phyloP scores from a whole-genome alignment of 2,113 vertebrate species.

The Lepisosteus oculatus region DNA sequence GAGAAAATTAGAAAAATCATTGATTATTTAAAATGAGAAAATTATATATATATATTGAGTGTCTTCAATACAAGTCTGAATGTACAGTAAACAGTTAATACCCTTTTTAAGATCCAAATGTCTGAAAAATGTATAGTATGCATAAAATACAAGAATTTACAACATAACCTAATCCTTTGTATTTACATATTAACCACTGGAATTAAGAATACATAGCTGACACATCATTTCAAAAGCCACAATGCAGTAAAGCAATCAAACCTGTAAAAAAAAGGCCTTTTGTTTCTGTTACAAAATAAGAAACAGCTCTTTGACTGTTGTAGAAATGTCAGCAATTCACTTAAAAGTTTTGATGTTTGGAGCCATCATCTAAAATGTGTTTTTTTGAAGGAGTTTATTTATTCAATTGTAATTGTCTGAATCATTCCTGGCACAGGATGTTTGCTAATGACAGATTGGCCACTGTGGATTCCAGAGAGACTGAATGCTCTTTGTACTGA shows the following conservation, averaged over 20 bases:
- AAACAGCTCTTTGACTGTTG: slow-evolving; percentile 73
- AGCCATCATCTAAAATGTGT: slow-evolving; percentile 81
- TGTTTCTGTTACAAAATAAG: not conserved
- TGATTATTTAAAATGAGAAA: too few relatives aligned
- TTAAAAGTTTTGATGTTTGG: slow-evolving; percentile 79
- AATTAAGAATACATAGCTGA: too few relatives aligned
- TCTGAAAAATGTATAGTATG: too few relatives aligned
- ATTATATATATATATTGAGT: too few relatives aligned
- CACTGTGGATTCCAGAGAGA: slow-evolving; percentile 80
- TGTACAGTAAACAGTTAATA: too few relatives aligned
- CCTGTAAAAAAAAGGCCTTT: not conserved
- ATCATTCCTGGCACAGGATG: slow-evolving; percentile 84
- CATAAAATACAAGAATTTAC: not conserved
- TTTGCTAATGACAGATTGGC: slow-evolving; percentile 88
- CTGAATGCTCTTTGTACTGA: slow-evolving; percentile 86
- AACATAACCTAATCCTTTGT: too few relatives aligned
- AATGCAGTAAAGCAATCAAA: not conserved
- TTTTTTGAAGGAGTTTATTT: slow-evolving; percentile 84
- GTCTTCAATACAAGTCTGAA: too few relatives aligned
- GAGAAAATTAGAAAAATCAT: too few relatives aligned
- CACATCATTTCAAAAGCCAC: not conserved
- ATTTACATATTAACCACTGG: not conserved
- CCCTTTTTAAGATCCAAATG: too few relatives aligned
- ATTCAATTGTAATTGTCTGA: slow-evolving; percentile 90
- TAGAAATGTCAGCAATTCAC: slow-evolving; percentile 81